A percentile compares a stretch with the other conserved stretches of the same genome.
These are phyloP conservation scores for Megaleporinus macrocephalus DNA, from an alignment of 2,113 vertebrate genomes.

Conservation along the genomic window DNA sequence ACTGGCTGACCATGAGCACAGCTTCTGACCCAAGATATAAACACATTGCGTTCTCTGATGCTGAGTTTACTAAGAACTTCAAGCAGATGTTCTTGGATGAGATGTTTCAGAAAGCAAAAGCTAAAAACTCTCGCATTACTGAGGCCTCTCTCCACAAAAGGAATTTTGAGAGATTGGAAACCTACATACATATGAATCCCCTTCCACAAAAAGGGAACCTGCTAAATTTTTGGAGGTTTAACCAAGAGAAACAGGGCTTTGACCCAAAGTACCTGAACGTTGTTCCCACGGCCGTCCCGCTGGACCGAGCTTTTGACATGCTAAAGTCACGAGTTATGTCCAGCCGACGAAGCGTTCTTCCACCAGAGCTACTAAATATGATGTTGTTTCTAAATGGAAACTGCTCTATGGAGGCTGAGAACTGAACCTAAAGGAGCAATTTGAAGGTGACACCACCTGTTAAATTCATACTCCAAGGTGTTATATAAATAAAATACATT, in stretches of 20 bases:
- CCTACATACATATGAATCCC: background rate
- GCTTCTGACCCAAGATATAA: slow-evolving; percentile 37
- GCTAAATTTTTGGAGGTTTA: slow-evolving; percentile 27
- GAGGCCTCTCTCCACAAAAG: background rate
- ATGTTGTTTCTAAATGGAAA: slow-evolving; percentile 48
- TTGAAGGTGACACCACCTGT: too few relatives aligned
- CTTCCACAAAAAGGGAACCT: background rate
- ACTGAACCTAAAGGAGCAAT: too few relatives aligned
- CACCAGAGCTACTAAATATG: slow-evolving; percentile 37
- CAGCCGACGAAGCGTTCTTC: slow-evolving; percentile 7
- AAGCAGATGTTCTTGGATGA: background rate
- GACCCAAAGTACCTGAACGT: slow-evolving; percentile 20
- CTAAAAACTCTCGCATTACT: too few relatives aligned
- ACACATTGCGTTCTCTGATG: background rate
- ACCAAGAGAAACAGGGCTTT: background rate
- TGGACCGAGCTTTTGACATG: background rate
- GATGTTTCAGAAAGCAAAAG: background rate
- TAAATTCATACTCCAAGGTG: too few relatives aligned
- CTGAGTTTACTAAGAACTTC: background rate
- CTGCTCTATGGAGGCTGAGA: background rate
- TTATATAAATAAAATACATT: too few relatives aligned
- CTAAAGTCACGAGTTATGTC: background rate
- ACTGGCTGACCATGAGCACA: slow-evolving; percentile 22
- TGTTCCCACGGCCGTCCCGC: slow-evolving; percentile 7
- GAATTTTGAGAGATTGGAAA: background rate